Base-by-base conservation (phyloP, 2,797 vertebrate genomes). In the Rhinogobio ventralis region DNA sequence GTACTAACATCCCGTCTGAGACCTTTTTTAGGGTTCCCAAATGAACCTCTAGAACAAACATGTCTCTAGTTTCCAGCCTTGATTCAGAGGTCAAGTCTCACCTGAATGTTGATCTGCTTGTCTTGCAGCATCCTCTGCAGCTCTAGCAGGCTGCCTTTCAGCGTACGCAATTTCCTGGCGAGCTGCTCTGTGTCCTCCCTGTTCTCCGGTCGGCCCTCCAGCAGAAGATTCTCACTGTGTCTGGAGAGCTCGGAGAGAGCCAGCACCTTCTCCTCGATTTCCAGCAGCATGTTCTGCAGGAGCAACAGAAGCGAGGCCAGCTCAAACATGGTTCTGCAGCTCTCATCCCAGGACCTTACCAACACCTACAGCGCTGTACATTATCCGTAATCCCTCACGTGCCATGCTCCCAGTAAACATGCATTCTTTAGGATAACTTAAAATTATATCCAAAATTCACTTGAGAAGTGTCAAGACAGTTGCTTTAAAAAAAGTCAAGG, bases 241-340 rank as follows among this genome's bases (percentile, higher is more conserved):
- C 97, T 93, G 0, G 97, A 98, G 49, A 99, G 95, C 93, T 99
- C 97, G 0, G 98, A 98, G 78, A 99, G 93, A 89, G 95, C 95
- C 45, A 95, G 95, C 85, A 99, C 97, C 88, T 99, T 99, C 94
- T 97, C 96, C 86, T 99, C 98, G n/a, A 99, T 99, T 91, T 99
- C 98, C 94, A 96, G 94, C 90, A 99, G 94, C 97, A 99, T 98
- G 90, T 98, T 97, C 98, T 99, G 95, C 39, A 95, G 93, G 36
- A 95, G 93, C 91, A 95, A 91, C 91, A 96, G 94, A 55, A 96
- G 91, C 91, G 94, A 96, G 14, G 94, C 94, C 90, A 95, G 92
- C 90, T 95, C 96, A 95, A 95, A 95, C 95, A 95, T 95, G 69
- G n/a, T 87, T 85, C 55, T 85, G 85, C 64, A 53, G 82, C 57